Percentiles rank a stretch among this genome's conserved stretches.
phyloP scores from a whole-genome alignment of 2,797 vertebrate genomes.

The Paramormyrops hopkinsi region DNA sequence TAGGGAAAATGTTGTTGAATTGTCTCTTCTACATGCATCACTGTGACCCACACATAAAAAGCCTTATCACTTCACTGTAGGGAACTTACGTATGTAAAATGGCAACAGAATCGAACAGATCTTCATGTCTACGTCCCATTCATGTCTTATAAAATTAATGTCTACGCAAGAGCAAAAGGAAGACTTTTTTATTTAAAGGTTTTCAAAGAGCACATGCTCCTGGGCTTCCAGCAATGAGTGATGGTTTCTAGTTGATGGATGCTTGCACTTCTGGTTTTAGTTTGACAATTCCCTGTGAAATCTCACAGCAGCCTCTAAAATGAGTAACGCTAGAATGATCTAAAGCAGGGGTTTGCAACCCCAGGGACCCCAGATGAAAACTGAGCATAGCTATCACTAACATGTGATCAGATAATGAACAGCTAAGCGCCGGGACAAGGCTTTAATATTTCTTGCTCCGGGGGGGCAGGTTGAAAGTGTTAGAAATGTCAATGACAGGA shows the following conservation, averaged over 20 bases:
- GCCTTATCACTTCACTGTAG: neutral
- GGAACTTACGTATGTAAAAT: neutral
- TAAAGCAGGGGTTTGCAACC: neutral
- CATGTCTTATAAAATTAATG: neutral
- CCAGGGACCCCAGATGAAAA: neutral
- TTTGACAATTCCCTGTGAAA: constrained; percentile 19
- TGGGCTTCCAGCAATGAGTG: neutral
- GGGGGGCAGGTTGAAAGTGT: neutral
- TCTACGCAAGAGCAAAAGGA: neutral
- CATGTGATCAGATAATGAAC: neutral
- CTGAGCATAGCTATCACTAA: neutral
- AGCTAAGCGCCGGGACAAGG: neutral
- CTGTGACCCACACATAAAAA: neutral
- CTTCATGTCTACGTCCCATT: neutral
- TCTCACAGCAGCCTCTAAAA: constrained; percentile 15
- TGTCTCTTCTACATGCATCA: neutral
- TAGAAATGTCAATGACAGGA: neutral
- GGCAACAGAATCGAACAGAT: neutral
- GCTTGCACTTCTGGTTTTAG: neutral
- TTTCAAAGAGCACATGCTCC: neutral
- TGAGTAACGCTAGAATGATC: neutral
- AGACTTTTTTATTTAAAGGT: neutral
- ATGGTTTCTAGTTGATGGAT: neutral
- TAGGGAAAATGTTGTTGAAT: neutral
- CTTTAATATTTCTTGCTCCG: neutral